A percentile compares a stretch with the other conserved stretches of the same genome.
These are phyloP conservation scores for Drosophila willistoni DNA, from an alignment of 1,140 invertebrate species.

Conservation along the genomic window DNA sequence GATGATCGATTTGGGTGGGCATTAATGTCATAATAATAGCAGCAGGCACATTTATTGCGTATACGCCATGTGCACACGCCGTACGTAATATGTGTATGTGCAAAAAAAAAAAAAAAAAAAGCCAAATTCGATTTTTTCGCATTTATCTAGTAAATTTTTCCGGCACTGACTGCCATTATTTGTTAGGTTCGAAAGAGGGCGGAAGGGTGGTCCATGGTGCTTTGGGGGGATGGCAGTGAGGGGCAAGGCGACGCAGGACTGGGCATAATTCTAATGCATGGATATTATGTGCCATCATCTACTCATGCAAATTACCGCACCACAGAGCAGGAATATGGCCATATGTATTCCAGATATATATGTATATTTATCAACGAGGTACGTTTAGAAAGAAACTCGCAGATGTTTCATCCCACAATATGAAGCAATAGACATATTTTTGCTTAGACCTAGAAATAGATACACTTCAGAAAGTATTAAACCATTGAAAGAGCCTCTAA, in stretches of 20 bases:
- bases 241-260: neutral
- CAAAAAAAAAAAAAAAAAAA: constrained; percentile 23
- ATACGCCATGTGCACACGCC: constrained; percentile 68
- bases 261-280: constrained; percentile 77
- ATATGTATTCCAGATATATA: constrained; percentile 11
- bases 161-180: constrained; percentile 58
- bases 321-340: constrained; percentile 37
- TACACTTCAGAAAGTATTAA: too few species aligned
- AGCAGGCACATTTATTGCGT: constrained; percentile 65
- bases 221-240: neutral
- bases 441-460: too few species aligned
- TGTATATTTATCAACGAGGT: neutral
- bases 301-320: constrained; percentile 71
- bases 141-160: constrained; percentile 63
- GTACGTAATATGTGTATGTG: constrained; percentile 41
- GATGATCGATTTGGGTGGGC: constrained; percentile 62
- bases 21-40: constrained; percentile 73
- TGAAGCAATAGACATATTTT: too few species aligned
- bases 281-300: constrained; percentile 73
- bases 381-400: neutral
- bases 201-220: neutral
- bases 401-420: neutral
- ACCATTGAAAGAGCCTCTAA: too few species aligned
- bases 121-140: constrained; percentile 48
- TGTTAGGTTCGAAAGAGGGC: constrained; percentile 29